Evolutionary conservation across 1,140 invertebrate genomes (phyloP), one percentile per base, ranked within the genome.

Genomic region (Aplysia californica): DNA sequence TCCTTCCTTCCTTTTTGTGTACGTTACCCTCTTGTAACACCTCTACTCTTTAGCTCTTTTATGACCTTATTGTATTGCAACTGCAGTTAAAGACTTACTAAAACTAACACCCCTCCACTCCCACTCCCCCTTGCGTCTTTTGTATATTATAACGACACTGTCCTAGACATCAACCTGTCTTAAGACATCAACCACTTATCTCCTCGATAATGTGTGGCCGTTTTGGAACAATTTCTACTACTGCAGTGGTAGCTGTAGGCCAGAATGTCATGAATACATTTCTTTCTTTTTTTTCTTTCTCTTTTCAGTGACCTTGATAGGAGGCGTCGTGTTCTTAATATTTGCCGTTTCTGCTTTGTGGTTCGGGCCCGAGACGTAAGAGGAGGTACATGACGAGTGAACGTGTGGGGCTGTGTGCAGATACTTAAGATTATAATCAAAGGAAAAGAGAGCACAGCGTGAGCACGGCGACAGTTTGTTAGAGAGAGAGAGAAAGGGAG

Each of bases 321-420:
- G 97, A 79, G 97, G 96, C 80, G 85, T 98, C 31, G 96, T 98
- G 66, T 99, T 99, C 90, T 89, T 98, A 23, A 87, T 97, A 61
- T 98, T 98, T 91, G 96, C 96, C 0, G 85, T 97, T 41, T 96
- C 95, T 71, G 95, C 97, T n/a, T 90, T 98, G 58, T 93, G 97
- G 85, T 84, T 91, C n/a, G 85, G 86, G 35, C 88, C 89, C 15
- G 85, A 86, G 18, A 84, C 77, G 76, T 75, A 78, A 50, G 31
- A 23, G 41, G n/a, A n/a, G n/a, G n/a, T n/a, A n/a, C n/a, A n/a
- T n/a, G n/a, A n/a, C n/a, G n/a, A n/a, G n/a, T n/a, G n/a, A n/a
- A n/a, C n/a, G n/a, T n/a, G n/a, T n/a, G n/a, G n/a, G n/a, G n/a
- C n/a, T n/a, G n/a, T n/a, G n/a, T n/a, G n/a, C n/a, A n/a, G n/a